Conservation (phyloP, 2,797 vertebrate species). For the Falco peregrinus region DNA sequence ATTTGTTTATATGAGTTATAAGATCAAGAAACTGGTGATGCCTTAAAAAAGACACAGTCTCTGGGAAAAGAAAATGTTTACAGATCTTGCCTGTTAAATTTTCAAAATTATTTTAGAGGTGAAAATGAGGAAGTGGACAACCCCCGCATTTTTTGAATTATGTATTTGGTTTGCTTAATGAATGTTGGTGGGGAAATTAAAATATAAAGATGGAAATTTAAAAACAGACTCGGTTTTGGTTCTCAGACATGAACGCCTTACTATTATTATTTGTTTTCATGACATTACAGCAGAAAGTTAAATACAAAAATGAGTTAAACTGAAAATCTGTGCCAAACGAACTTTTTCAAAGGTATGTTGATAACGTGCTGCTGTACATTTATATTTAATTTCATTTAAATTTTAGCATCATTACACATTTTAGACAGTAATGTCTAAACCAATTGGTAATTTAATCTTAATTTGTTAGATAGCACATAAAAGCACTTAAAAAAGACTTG, state of each 20-base stretch:
- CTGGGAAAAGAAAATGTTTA: not conserved
- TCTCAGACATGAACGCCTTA: not conserved
- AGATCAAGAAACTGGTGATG: not conserved
- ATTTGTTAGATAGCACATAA: not conserved
- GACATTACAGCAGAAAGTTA: not conserved
- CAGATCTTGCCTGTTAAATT: not conserved
- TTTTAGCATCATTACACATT: not conserved
- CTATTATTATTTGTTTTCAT: not conserved
- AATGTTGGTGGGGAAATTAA: not conserved
- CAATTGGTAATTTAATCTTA: not conserved
- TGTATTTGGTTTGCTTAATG: not conserved
- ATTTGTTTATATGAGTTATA: not conserved
- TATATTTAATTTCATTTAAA: not conserved
- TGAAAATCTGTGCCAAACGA: not conserved
- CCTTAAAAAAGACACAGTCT: not conserved
- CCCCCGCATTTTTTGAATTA: accelerated
- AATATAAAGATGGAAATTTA: not conserved
- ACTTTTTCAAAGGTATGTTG: not conserved
- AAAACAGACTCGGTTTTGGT: not conserved
- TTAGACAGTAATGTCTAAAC: not conserved
- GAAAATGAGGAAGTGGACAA: not conserved
- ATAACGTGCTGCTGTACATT: not conserved
- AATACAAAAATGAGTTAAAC: not conserved
- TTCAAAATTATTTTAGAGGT: not conserved
- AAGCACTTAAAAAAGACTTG: not conserved